These are phyloP conservation scores for Lichenostomus cassidix DNA, from an alignment of 2,113 vertebrate species.

Conservation along the genomic window DNA sequence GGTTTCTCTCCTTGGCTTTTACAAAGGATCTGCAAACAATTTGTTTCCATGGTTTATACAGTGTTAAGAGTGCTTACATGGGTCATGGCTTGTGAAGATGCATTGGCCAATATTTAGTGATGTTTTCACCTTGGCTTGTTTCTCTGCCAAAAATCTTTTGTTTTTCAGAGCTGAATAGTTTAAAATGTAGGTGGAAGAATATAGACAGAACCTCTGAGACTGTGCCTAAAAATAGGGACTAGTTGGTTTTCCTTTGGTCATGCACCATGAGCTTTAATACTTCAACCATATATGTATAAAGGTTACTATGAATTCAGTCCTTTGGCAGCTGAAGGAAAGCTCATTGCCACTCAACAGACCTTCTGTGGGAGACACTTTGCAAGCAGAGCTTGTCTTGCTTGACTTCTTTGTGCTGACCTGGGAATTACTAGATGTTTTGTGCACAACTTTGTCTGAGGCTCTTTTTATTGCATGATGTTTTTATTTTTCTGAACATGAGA, in stretches of 20 bases:
- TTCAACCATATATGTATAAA: background rate
- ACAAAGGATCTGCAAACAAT: background rate
- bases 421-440: background rate
- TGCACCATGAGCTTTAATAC: background rate
- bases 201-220: background rate
- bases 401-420: background rate
- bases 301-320: background rate
- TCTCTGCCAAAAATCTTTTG: background rate
- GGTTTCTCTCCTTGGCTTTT: background rate
- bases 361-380: background rate
- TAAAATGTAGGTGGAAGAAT: background rate
- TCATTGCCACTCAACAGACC: background rate
- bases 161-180: background rate
- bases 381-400: background rate
- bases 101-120: background rate
- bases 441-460: background rate
- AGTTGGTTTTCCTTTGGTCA: background rate
- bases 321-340: background rate
- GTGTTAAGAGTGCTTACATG: background rate
- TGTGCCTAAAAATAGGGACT: background rate
- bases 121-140: background rate
- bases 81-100: background rate
- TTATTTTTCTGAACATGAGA: background rate
- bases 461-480: background rate
- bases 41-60: background rate